Evolutionary conservation across 2,888 invertebrate species (phyloP).

Genomic region (Yponomeuta plumbellus): DNA sequence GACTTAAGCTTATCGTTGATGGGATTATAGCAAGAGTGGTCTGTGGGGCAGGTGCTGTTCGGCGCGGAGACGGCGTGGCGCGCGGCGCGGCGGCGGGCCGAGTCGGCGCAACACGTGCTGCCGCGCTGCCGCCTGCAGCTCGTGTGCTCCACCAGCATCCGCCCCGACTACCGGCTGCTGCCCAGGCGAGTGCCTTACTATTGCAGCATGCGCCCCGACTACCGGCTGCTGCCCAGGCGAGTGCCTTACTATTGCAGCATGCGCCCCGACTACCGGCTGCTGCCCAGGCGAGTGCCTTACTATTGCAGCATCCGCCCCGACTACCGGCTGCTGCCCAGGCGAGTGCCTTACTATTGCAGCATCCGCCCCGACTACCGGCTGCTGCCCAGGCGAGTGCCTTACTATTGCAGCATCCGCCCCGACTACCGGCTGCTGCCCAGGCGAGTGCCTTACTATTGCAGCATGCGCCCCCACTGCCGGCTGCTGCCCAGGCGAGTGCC

Average conservation of each 20-base stretch:
- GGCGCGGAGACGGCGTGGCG: constrained; percentile 84
- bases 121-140: constrained; percentile 81
- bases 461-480: constrained; percentile 83
- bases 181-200: constrained; percentile 66
- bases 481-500: constrained; percentile 76
- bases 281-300: constrained; percentile 72
- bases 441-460: constrained; percentile 55
- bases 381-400: constrained; percentile 73
- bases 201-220: constrained; percentile 82
- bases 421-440: constrained; percentile 82
- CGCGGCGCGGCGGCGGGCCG: constrained; percentile 80
- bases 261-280: constrained; percentile 81
- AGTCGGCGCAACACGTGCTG: constrained; percentile 84
- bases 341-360: constrained; percentile 52
- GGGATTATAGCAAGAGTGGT: too few relatives aligned
- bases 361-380: constrained; percentile 83
- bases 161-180: constrained; percentile 81
- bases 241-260: constrained; percentile 66
- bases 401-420: constrained; percentile 78
- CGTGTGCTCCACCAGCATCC: constrained; percentile 84
- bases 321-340: constrained; percentile 82
- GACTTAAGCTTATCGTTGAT: too few relatives aligned
- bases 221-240: constrained; percentile 80
- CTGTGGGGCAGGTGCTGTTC: constrained; percentile 58
- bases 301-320: constrained; percentile 81